A percentile compares a stretch with the other conserved stretches of the same genome.
Evolutionary conservation across 1,140 invertebrate species (phyloP).

Genomic region (Meloidogyne hapla): DNA sequence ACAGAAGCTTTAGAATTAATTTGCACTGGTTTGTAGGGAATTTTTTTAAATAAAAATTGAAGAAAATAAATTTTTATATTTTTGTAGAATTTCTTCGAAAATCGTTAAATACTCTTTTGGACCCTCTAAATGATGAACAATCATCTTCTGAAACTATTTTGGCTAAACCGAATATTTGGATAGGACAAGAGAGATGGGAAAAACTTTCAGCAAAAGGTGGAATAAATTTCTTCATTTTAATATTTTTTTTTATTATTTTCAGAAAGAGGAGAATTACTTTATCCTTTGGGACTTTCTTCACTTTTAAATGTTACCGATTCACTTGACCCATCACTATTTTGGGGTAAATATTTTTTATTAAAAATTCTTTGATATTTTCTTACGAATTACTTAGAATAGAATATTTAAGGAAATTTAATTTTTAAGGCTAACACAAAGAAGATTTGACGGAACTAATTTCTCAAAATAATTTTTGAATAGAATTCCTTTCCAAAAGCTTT

Average conservation of each 20-base stretch:
- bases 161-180: conserved; percentile 8
- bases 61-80: background rate
- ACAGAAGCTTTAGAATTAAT: conserved; percentile 13
- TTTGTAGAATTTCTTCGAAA: conserved; percentile 15
- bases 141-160: background rate
- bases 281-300: conserved; percentile 13
- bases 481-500: no score
- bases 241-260: background rate
- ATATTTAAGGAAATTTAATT: no score
- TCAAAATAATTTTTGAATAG: no score
- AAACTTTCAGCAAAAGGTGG: conserved; percentile 15
- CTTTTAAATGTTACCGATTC: conserved; percentile 11
- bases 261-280: conserved; percentile 24
- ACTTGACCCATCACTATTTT: conserved; percentile 20
- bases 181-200: conserved; percentile 7
- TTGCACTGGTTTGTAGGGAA: conserved; percentile 9
- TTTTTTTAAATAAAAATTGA: background rate
- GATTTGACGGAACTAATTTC: no score
- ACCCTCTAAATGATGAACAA: background rate
- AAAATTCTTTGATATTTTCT: background rate
- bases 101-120: conserved; percentile 15
- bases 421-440: no score
- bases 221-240: background rate
- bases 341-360: background rate
- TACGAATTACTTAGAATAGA: no score